Evolutionary conservation across 1,140 invertebrate genomes (phyloP).

Genomic region (Magallana gigas): DNA sequence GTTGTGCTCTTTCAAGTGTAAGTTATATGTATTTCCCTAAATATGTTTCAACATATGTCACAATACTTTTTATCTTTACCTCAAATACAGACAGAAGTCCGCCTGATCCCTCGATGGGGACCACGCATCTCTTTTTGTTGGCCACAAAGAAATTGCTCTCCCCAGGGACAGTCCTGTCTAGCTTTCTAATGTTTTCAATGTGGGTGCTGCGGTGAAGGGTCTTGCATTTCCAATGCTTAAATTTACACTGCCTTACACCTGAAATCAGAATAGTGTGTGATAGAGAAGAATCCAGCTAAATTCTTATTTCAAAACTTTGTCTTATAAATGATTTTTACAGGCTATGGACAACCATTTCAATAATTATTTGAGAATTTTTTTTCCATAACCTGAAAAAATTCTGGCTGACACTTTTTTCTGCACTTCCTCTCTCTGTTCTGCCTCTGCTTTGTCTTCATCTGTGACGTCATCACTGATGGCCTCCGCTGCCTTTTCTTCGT

Average conservation of each 20-base stretch:
- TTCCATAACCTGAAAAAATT: constrained; percentile 53
- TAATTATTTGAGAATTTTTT: too few relatives aligned
- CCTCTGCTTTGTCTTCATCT: neutral
- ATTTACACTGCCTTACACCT: constrained; percentile 92
- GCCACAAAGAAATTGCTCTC: constrained; percentile 96
- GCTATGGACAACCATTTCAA: too few relatives aligned
- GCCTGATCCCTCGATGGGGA: constrained; percentile 92
- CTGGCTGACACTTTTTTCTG: constrained; percentile 51
- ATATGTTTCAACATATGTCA: too few relatives aligned
- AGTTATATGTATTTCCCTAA: too few relatives aligned
- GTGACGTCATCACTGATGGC: neutral
- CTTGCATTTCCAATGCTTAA: constrained; percentile 93
- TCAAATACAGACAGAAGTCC: constrained; percentile 94
- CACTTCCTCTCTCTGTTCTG: neutral
- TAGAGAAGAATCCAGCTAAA: neutral
- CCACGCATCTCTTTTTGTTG: constrained; percentile 90
- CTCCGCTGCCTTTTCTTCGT: constrained; percentile 38
- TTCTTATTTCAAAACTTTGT: too few relatives aligned
- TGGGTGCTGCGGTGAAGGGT: constrained; percentile 93
- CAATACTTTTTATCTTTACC: constrained; percentile 60
- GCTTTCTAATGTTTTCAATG: constrained; percentile 94
- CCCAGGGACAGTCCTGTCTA: constrained; percentile 93
- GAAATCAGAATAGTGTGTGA: constrained; percentile 11
- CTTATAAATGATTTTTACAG: too few relatives aligned
- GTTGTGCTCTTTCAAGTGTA: too few relatives aligned